phyloP scores from a whole-genome alignment of 2,113 vertebrate genomes.

The Cyanoderma ruficeps region DNA sequence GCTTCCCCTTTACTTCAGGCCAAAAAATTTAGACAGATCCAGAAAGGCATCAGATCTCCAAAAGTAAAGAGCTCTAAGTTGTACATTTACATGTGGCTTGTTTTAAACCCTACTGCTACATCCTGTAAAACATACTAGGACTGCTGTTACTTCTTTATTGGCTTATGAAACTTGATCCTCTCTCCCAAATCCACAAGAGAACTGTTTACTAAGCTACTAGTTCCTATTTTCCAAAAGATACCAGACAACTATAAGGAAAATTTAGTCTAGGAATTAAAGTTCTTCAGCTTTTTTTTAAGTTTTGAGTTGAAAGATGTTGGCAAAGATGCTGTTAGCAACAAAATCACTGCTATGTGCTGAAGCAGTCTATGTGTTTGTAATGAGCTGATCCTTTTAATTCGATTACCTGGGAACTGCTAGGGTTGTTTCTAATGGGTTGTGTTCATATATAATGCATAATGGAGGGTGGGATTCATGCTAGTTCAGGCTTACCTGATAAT shows the following conservation, averaged over 20 bases:
- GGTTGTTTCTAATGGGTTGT: neutral
- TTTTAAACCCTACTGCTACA: neutral
- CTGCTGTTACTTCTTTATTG: constrained; percentile 3
- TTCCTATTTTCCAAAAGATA: neutral
- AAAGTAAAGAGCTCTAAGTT: neutral
- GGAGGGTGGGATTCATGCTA: neutral
- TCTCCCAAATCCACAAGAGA: neutral
- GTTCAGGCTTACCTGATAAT: neutral
- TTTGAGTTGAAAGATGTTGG: neutral
- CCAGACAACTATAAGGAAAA: neutral
- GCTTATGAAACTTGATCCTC: neutral
- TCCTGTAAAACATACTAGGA: neutral
- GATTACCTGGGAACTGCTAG: neutral
- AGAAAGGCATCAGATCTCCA: neutral
- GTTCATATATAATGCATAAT: neutral
- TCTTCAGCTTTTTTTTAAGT: neutral
- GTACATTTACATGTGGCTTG: neutral
- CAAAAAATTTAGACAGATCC: neutral
- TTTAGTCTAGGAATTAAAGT: neutral
- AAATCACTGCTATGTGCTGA: neutral
- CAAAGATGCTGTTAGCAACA: neutral
- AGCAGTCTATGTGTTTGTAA: neutral
- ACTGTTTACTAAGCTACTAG: neutral
- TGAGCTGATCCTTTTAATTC: neutral
- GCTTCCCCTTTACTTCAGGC: neutral